Evolutionary conservation across 2,888 invertebrate genomes (phyloP).

Genomic region (Drosophila meridiana): DNA sequence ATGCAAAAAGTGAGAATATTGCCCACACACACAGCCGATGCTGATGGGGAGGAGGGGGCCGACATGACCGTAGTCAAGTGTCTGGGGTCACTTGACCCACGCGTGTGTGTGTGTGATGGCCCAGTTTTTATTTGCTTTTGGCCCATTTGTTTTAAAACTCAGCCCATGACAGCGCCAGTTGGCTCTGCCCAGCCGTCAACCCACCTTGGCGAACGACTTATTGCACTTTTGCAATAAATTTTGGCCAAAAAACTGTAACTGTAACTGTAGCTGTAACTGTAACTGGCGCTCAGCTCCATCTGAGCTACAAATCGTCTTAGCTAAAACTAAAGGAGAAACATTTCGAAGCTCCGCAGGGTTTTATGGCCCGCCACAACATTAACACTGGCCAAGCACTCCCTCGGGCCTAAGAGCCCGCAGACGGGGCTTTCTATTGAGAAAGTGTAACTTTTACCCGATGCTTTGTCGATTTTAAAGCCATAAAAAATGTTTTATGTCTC

Average conservation of each 20-base stretch:
- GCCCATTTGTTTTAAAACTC: conserved; percentile 68
- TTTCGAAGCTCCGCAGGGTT: conserved; percentile 54
- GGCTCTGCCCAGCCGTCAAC: conserved; percentile 14
- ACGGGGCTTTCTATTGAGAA: conserved; percentile 73
- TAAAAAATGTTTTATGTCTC: conserved; percentile 80
- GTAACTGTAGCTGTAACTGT: conserved; percentile 36
- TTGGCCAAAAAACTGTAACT: conserved; percentile 41
- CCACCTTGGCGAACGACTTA: conserved; percentile 55
- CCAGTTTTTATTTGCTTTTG: conserved; percentile 72
- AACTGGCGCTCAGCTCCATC: conserved; percentile 46
- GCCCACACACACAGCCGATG: conserved; percentile 63
- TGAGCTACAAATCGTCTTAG: conserved; percentile 39
- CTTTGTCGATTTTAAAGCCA: conserved; percentile 73
- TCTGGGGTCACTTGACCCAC: conserved; percentile 57
- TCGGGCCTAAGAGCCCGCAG: conserved; percentile 27
- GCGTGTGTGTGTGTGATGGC: conserved; percentile 45
- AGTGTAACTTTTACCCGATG: conserved; percentile 75
- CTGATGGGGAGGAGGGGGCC: not conserved
- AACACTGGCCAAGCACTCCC: conserved; percentile 68
- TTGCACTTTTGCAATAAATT: conserved; percentile 74
- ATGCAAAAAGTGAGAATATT: conserved; percentile 69
- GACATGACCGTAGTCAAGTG: conserved; percentile 12
- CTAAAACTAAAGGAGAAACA: conserved; percentile 36
- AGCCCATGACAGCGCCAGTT: conserved; percentile 69
- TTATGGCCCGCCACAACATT: conserved; percentile 66